phyloP scores from a whole-genome alignment of 2,113 vertebrate species.

The Mirza zaza region DNA sequence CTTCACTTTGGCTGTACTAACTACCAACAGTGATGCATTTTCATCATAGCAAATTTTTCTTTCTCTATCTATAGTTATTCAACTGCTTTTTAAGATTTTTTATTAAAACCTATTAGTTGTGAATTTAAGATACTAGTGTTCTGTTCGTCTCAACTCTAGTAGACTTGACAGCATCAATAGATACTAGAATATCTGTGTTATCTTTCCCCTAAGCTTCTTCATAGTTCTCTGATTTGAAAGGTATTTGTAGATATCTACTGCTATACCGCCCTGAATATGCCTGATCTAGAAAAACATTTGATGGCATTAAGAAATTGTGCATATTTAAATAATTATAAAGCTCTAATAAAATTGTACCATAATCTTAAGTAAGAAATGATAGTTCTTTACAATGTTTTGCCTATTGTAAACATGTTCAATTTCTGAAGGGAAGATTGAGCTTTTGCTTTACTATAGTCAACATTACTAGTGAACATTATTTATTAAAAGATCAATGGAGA shows the following conservation, averaged over 20 bases:
- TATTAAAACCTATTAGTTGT: too few species aligned
- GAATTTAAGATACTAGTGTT: not conserved
- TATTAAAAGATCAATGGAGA: not conserved
- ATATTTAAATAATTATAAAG: not conserved
- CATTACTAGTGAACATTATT: conserved; percentile 17
- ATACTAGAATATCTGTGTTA: not conserved
- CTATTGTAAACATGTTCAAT: not conserved
- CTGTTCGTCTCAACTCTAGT: not conserved
- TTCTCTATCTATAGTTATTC: not conserved
- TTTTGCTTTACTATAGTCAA: not conserved
- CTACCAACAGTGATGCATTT: not conserved
- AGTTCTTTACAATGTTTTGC: not conserved
- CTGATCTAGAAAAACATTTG: not conserved
- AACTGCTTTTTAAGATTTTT: too few species aligned
- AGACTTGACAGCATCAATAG: not conserved
- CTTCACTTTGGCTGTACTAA: not conserved
- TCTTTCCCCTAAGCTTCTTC: not conserved
- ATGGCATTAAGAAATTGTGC: not conserved
- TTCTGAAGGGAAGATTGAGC: not conserved
- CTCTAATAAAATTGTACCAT: not conserved
- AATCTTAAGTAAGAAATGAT: not conserved
- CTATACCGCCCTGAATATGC: too few species aligned
- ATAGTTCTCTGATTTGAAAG: not conserved
- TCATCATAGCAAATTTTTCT: not conserved
- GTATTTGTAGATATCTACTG: too few species aligned